Evolutionary conservation across 2,888 invertebrate genomes (phyloP), one percentile per base, ranked within the genome.

Genomic region (Gari tellinella): DNA sequence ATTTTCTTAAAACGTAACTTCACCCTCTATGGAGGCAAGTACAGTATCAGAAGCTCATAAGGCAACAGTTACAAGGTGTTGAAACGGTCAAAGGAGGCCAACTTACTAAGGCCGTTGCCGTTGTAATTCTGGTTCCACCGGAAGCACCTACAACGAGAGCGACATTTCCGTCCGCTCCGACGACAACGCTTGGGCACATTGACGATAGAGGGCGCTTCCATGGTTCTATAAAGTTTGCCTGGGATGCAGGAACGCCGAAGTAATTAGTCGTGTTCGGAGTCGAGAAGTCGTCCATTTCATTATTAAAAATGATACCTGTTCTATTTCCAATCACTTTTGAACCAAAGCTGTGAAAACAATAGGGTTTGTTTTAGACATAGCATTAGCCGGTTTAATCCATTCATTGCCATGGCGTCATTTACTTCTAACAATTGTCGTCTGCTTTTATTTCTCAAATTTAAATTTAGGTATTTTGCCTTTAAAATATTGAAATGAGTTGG

Each of bases 251-350:
- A 57, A 91, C 88, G 0, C 92, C 92, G 68, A 90, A 92, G 40
- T 19, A 66, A 53, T 89, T 88, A 1, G 57, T 72, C 46, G 86
- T 86, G 2, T 86, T 76, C 0, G 96, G 95, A 4, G 95, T 94
- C 0, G 96, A 95, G 91, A 98, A 99, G 90, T 97, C 97, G 84
- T 97, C 96, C 96, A 97, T 97, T 87, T 96, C 95, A 85, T 96
- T 95, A 92, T 97, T 97, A 91, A 97, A 95, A 15, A 98, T 93
- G 21, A 99, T 95, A 0, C 98, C 99, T 2, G 90, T 89, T 14
- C 84, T 55, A 7, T 58, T 66, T 12, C 90, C 90, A 26, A 82
- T 63, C n/a, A 87, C 84, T 73, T 95, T 95, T 19, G 95, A 94
- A 1, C 98, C 98, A 93, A 97, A 96, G 86, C 97, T 97, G 91